Conservation (phyloP, 1,140 invertebrate genomes). For the Liolophura sinensis region DNA sequence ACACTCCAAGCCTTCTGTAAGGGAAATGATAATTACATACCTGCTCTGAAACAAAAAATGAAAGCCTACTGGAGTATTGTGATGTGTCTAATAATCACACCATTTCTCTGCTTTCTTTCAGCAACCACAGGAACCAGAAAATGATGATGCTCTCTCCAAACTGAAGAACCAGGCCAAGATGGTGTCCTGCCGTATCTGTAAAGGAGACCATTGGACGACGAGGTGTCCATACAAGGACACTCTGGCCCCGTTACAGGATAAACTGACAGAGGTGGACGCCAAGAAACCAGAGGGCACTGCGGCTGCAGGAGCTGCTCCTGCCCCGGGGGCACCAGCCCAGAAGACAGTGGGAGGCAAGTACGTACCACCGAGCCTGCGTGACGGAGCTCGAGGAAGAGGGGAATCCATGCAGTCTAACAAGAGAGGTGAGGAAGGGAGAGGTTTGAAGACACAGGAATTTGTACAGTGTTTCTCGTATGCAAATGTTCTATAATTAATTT, state of each 20-base stretch:
- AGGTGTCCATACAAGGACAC: slow-evolving; percentile 96
- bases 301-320: slow-evolving; percentile 7
- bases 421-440: slow-evolving; percentile 44
- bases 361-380: slow-evolving; percentile 84
- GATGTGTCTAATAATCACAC: not conserved
- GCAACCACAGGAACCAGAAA: slow-evolving; percentile 56
- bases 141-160: slow-evolving; percentile 82
- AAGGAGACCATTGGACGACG: slow-evolving; percentile 92
- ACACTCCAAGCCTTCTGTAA: no score
- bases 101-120: slow-evolving; percentile 15
- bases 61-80: not conserved
- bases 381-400: slow-evolving; percentile 74
- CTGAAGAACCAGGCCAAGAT: slow-evolving; percentile 73
- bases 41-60: no score
- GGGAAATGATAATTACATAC: no score
- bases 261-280: slow-evolving; percentile 34
- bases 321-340: slow-evolving; percentile 10
- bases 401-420: slow-evolving; percentile 67
- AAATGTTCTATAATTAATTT: no score
- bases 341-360: slow-evolving; percentile 57
- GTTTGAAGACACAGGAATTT: no score
- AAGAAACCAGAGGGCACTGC: slow-evolving; percentile 30
- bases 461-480: no score
- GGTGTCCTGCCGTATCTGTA: slow-evolving; percentile 92
- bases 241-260: slow-evolving; percentile 55